Conservation (phyloP, 1,140 invertebrate species). For the Drosophila pallidifrons region DNA sequence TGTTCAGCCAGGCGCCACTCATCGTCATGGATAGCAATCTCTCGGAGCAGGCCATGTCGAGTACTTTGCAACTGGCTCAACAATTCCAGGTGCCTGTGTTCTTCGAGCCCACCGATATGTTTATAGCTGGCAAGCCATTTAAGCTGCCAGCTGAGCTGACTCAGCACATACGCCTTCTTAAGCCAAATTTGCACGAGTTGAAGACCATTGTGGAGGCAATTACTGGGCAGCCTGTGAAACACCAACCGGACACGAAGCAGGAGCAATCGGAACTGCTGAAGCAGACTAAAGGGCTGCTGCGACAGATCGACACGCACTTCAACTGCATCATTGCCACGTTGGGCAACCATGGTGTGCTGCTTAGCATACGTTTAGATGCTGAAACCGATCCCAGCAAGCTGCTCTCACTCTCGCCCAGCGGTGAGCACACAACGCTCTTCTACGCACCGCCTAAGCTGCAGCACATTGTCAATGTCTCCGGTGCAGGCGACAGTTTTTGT, state of each 20-base stretch:
- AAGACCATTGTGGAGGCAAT: constrained; percentile 85
- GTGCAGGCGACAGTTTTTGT: constrained; percentile 89
- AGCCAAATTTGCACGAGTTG: constrained; percentile 91
- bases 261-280: constrained; percentile 37
- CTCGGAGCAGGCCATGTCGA: constrained; percentile 88
- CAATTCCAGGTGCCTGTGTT: constrained; percentile 88
- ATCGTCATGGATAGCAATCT: constrained; percentile 94
- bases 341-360: constrained; percentile 86
- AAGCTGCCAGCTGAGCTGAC: constrained; percentile 54
- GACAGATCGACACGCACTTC: constrained; percentile 76
- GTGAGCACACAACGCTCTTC: constrained; percentile 64
- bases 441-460: constrained; percentile 85
- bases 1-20: constrained; percentile 88
- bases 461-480: constrained; percentile 87
- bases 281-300: constrained; percentile 52
- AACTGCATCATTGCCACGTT: constrained; percentile 87
- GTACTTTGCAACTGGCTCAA: constrained; percentile 88
- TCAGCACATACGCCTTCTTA: constrained; percentile 87
- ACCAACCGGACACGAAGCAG: constrained; percentile 25
- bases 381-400: constrained; percentile 54
- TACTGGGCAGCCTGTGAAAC: constrained; percentile 34
- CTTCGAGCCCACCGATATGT: constrained; percentile 89
- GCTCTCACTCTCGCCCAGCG: constrained; percentile 27
- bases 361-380: constrained; percentile 74
- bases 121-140: constrained; percentile 87